Evolutionary conservation across 2,888 invertebrate genomes (phyloP), one percentile per base, ranked within the genome.

Genomic region (Macropis europaea): DNA sequence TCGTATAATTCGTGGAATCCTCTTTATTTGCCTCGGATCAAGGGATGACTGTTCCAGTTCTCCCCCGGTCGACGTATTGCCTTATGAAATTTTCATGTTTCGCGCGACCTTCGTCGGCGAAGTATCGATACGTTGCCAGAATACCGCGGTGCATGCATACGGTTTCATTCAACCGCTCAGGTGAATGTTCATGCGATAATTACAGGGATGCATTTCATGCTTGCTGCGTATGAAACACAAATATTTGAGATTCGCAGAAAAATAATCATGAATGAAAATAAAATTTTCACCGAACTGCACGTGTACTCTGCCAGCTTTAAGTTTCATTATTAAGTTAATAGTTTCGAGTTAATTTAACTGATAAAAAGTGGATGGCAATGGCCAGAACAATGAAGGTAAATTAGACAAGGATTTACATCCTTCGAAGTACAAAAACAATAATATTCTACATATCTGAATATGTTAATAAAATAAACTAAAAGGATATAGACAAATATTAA

Each of bases 1-100:
- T 36, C 17, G 19, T 26, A 7, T 57, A 38, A 45, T 57, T 59
- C 50, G 15, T 26, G 36, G n/a, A 42, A 64, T 54, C 54, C 59
- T 59, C 43, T 57, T 57, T 76, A 50, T 57, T 64, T 59, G 38
- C 42, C 38, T 24, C 26, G 72, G 62, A 71, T 62, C 71, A 61
- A 56, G 52, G 54, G 63, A 60, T 47, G 52, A 50, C 47, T 53
- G 24, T 24, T 26, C 34, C 30, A 40, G n/a, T 43, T 13, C 61
- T 32, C 11, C 32, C 30, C 24, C 19, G 2, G n/a, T 32, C 68
- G 57, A 13, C 45, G 60, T 28, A 48, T 54, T 71, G 28, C 43
- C 71, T 68, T 60, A 77, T 79, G 72, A 79, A 79, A 77, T 68
- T 77, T 79, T 77, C 79, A 76, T 73, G 47, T 61, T 68, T 48